phyloP scores from a whole-genome alignment of 2,797 vertebrate genomes.

The Silurus lanzhouensis region DNA sequence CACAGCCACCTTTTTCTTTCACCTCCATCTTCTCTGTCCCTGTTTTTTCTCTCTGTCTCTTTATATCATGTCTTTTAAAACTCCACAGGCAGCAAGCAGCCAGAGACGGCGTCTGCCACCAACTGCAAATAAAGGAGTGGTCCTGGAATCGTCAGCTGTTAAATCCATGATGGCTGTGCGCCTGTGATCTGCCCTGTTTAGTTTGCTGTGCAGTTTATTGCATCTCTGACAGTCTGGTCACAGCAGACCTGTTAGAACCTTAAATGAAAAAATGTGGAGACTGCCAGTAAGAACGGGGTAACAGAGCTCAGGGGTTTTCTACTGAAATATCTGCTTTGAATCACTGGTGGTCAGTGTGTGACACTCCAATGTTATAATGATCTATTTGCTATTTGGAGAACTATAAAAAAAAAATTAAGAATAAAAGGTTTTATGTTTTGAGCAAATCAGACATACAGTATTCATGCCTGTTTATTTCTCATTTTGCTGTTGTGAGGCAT shows the following conservation, averaged over 20 bases:
- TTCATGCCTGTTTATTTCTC: neutral
- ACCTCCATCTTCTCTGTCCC: neutral
- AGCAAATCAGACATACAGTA: no score
- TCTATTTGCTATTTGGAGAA: no score
- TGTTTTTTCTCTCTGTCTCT: conserved; percentile 14
- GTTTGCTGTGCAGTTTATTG: conserved; percentile 28
- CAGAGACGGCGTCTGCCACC: neutral
- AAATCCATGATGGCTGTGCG: conserved; percentile 22
- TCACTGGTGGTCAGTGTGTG: neutral
- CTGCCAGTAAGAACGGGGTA: neutral
- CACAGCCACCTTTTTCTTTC: neutral
- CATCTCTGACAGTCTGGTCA: conserved; percentile 15
- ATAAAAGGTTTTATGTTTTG: no score
- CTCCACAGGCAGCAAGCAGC: neutral
- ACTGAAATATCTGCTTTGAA: neutral
- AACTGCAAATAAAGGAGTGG: neutral
- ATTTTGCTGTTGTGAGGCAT: neutral
- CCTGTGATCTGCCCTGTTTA: conserved; percentile 35
- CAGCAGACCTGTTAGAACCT: conserved; percentile 1
- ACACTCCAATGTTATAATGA: neutral
- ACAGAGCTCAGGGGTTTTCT: neutral
- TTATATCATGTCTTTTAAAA: neutral
- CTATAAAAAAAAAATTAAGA: no score
- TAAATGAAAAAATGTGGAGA: conserved; percentile 16
- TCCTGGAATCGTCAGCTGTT: conserved; percentile 33